Base-by-base conservation (phyloP, 2,888 invertebrate species). In the Arrhopalites spinosus region DNA sequence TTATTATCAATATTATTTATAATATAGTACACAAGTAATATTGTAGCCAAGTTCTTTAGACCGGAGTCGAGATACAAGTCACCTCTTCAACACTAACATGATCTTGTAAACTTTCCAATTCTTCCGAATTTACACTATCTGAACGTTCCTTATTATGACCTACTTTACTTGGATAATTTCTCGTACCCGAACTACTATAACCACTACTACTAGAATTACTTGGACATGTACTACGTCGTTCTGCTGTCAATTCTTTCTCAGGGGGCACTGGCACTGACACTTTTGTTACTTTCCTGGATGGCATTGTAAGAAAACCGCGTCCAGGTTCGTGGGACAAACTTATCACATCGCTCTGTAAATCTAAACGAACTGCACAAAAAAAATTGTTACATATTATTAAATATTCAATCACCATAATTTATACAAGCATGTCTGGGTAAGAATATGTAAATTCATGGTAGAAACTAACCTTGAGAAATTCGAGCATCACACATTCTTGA, bases 141-240 rank as follows among this genome's bases (percentile, higher is more conserved):
- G 80, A 77, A 15, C 80, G 71, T 47, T 79, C 77, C 45, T 78
- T 81, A 36, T 73, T 36, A 27, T 76, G 74, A 73, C 74, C 15
- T 23, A 47, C 43, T 30, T 71, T 71, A 25, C 66, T 27, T 8
- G 50, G 59, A 61, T 64, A 45, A n/a, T 78, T 70, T 68, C 77
- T 63, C 8, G 77, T 73, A 27, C 79, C 80, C 0, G 79, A 73
- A 45, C 79, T 80, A 68, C 77, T 78, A 71, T 81, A 81, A 2
- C 81, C 81, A 67, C 79, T 79, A 53, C 78, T 78, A 63, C 80
- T 79, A 13, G 80, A 79, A 50, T 78, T 79, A 61, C 80, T 80
- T 61, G 75, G 77, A 53, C 79, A 80, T 56, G 78, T 78, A 72
- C 78, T 80, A 68, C 80, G 63, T 8, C 71, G 45, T 36, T 75